phyloP scores from a whole-genome alignment of 2,888 invertebrate species.

The Chironomus riparius region DNA sequence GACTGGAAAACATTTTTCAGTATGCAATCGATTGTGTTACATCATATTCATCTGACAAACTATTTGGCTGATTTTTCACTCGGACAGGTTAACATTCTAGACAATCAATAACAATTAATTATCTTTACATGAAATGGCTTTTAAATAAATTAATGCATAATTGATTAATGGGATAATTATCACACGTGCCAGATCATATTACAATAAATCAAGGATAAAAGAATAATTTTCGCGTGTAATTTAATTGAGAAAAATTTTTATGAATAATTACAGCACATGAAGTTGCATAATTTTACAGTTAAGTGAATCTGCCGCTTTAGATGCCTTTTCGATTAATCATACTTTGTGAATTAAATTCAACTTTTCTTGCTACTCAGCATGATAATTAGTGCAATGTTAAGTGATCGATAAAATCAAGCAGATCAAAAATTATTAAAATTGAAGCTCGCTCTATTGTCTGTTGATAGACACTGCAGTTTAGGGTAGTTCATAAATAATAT shows the following conservation, averaged over 20 bases:
- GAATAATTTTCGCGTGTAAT: background rate
- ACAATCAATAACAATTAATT: background rate
- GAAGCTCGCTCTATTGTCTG: too few relatives aligned
- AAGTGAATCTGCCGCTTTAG: background rate
- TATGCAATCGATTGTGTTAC: background rate
- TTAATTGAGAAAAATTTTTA: background rate
- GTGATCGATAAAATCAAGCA: background rate
- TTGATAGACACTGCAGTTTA: too few relatives aligned
- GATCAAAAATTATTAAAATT: background rate
- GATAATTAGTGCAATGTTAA: background rate
- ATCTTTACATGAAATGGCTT: background rate
- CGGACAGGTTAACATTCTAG: too few relatives aligned
- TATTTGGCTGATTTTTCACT: too few relatives aligned
- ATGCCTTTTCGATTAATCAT: background rate
- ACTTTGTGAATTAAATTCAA: too few relatives aligned
- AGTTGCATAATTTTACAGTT: background rate
- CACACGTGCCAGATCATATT: background rate
- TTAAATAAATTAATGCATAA: background rate
- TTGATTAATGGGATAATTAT: background rate
- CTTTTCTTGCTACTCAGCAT: background rate
- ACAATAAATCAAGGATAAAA: background rate
- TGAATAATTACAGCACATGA: background rate
- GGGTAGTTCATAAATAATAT: too few relatives aligned
- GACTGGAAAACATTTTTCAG: too few relatives aligned
- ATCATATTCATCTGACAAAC: too few relatives aligned